Base-by-base conservation (phyloP, 2,113 vertebrate species). In the Callionymus lyra region DNA sequence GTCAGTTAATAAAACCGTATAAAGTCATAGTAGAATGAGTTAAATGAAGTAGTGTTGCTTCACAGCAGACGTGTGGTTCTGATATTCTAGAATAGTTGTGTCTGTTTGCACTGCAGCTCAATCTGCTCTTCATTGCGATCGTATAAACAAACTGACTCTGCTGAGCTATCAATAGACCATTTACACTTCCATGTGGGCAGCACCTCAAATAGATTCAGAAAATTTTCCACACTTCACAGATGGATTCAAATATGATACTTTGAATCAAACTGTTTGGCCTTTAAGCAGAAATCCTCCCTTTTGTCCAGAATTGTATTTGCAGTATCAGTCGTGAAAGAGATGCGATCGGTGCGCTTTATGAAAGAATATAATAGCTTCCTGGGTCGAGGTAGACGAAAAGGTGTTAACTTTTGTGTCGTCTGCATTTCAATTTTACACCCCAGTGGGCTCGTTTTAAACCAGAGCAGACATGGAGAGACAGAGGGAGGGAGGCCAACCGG, bases 81-180 rank as follows among this genome's bases (percentile, higher is more conserved):
- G n/a, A n/a, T n/a, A n/a, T n/a, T n/a, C n/a, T n/a, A n/a, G n/a
- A n/a, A n/a, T n/a, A n/a, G n/a, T n/a, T 27, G 21, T 27, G 21
- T 27, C 8, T 27, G 21, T 27, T 27, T 27, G 8, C 21, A 27
- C 21, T 4, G 21, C 21, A 27, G 21, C 21, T 27, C 4, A 27
- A 27, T 27, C 21, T 27, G 21, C 4, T 27, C 34, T 10, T 15
- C 8, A 3, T 41, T 43, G 50, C 56, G 63, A 56, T 12, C 54
- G 47, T 31, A 45, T 18, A 12, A 50, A 56, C 62, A 62, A 60
- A 58, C 48, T 51, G 41, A 37, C 44, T 46, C 43, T 50, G 17
- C 21, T n/a, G 50, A 34, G 14, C 33, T 19, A 67, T 74, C 56
- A 72, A 76, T 68, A 60, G 53, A 61, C 68, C 33, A 74, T 65